Conservation (phyloP, 1,140 invertebrate species). For the Cyphomyrmex costatus region DNA sequence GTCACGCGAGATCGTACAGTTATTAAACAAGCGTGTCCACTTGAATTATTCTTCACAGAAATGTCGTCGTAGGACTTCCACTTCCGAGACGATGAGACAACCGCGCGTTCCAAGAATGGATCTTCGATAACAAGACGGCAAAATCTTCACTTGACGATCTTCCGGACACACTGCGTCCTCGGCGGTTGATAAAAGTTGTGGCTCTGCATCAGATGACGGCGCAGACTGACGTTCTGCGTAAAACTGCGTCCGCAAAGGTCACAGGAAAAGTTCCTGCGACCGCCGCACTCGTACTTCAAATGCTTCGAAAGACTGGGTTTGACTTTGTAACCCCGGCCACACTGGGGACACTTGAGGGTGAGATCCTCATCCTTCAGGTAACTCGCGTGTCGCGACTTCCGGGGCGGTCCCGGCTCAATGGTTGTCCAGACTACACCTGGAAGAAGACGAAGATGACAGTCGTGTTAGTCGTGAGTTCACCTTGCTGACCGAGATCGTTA, state of each 20-base stretch:
- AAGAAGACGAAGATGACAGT: constrained; percentile 69
- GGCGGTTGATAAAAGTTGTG: constrained; percentile 82
- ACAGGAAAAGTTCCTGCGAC: constrained; percentile 85
- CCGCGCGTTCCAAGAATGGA: background rate
- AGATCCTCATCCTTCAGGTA: constrained; percentile 74
- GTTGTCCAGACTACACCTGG: constrained; percentile 36
- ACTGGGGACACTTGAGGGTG: constrained; percentile 82
- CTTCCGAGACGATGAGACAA: background rate
- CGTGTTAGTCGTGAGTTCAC: constrained; percentile 49
- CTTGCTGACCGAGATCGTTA: constrained; percentile 19
- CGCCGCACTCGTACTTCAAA: constrained; percentile 87
- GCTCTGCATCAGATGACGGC: constrained; percentile 80
- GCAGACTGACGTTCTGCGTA: constrained; percentile 84
- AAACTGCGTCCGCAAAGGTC: constrained; percentile 84
- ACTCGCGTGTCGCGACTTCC: constrained; percentile 76
- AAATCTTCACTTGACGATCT: constrained; percentile 45
- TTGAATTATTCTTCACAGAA: constrained; percentile 24
- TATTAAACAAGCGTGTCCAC: background rate
- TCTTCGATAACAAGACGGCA: background rate
- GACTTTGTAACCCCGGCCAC: constrained; percentile 85
- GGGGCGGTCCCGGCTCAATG: constrained; percentile 30
- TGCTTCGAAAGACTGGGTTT: constrained; percentile 85
- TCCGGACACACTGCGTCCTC: constrained; percentile 50
- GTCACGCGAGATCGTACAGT: background rate
- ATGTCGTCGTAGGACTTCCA: background rate